Evolutionary conservation across 2,113 vertebrate species (phyloP), one percentile per base, ranked within the genome.

Genomic region (Caranx melampygus): DNA sequence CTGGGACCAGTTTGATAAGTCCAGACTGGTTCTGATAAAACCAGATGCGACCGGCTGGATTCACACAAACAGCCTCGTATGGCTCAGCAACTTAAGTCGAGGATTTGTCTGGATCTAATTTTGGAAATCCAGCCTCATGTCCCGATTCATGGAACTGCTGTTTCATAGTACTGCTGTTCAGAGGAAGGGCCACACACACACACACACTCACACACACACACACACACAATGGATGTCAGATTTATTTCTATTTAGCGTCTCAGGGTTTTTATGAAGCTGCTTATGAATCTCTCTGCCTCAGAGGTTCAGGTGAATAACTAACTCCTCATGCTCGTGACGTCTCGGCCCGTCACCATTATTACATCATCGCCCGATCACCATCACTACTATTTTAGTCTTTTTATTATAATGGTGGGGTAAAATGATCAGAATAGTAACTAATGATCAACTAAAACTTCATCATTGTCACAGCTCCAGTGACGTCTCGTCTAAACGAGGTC

Each of bases 91-190:
- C n/a, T 74, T 65, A 86, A 90, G 67, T 15, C 51, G 5, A 83
- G 72, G 80, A 89, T 84, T 88, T 82, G 70, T 71, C 55, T 49
- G 49, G 10, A 42, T 90, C 86, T 87, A 86, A 86, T 81, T 89
- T 83, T 88, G 75, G 90, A 85, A 59, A 76, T 33, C 51, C 42
- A 21, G 75, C 67, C 81, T n/a, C 44, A 63, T 44, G 35, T 64
- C 44, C 72, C 51, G 70, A 59, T 88, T 90, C 82, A 78, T 10
- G 68, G 72, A 83, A 78, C 21, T 45, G 57, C 49, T 21, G 18
- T 72, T 75, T 72, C 51, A 45, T 7, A 11, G 69, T 69, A 26
- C 34, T 40, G 72, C 54, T 73, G 55, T 61, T 84, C 64, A 65
- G 55, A 20, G 72, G 58, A 55, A 16, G 49, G 26, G 57, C 16